Evolutionary conservation across 1,140 invertebrate species (phyloP).

Genomic region (Pseudomyrmex gracilis): DNA sequence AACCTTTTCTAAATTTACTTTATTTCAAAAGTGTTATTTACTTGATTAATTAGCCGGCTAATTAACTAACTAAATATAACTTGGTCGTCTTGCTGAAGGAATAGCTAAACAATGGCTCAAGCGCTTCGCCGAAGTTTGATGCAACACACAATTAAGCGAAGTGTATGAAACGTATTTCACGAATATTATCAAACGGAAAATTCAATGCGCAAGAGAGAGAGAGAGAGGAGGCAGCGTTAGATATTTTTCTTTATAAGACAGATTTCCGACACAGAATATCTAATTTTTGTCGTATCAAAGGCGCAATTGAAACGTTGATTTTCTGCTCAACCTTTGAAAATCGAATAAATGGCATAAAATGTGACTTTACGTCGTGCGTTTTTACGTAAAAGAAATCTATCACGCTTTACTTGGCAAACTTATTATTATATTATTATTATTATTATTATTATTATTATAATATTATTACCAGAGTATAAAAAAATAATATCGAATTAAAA

Average conservation of each 20-base stretch:
- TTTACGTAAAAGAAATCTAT: background rate
- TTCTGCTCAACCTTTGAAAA: no score
- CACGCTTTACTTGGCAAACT: no score
- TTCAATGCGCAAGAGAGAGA: background rate
- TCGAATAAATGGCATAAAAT: background rate
- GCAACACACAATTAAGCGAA: background rate
- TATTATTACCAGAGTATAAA: no score
- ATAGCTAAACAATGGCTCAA: constrained; percentile 21
- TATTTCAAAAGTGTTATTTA: constrained; percentile 1
- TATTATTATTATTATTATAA: no score
- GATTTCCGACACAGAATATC: constrained; percentile 3
- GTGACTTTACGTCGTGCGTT: background rate
- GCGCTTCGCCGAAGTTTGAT: background rate
- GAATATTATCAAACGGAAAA: constrained; percentile 14
- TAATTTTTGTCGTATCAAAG: background rate
- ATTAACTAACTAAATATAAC: constrained; percentile 6
- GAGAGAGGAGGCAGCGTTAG: background rate
- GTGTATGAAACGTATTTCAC: background rate
- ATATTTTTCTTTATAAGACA: constrained; percentile 15
- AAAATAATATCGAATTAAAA: no score
- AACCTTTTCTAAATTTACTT: background rate
- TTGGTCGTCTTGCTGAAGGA: constrained; percentile 9
- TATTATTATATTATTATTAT: no score
- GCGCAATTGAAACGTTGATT: constrained; percentile 27
- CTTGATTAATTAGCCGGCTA: background rate